Conservation (phyloP, 2,888 invertebrate genomes). For the Hyppa rectilinea region DNA sequence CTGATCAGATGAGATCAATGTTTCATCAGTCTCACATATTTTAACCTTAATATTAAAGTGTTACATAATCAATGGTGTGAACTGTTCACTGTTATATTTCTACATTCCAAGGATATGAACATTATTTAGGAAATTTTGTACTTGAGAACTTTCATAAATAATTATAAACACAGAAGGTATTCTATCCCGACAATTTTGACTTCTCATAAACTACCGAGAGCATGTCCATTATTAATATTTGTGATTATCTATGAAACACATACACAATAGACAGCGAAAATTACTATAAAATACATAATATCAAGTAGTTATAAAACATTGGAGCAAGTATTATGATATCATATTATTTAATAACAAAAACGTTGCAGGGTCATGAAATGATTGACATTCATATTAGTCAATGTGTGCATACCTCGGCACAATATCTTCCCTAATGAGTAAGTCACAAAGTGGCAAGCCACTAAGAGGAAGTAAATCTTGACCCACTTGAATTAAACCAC, state of each 20-base stretch:
- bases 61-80: conserved; percentile 43
- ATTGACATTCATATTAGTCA: conserved; percentile 89
- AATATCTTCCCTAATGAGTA: conserved; percentile 94
- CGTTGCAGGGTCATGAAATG: conserved; percentile 24
- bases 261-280: conserved; percentile 64
- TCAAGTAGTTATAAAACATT: conserved; percentile 60
- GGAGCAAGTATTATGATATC: conserved; percentile 58
- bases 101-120: conserved; percentile 12
- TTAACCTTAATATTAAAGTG: conserved; percentile 50
- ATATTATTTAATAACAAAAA: conserved; percentile 56
- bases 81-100: conserved; percentile 42
- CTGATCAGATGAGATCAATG: conserved; percentile 68
- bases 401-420: conserved; percentile 94
- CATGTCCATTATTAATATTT: conserved; percentile 17
- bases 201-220: conserved; percentile 17
- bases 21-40: conserved; percentile 67
- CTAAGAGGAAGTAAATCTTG: conserved; percentile 93
- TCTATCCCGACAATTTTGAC: conserved; percentile 16
- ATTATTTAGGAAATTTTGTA: conserved; percentile 54
- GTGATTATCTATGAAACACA: conserved; percentile 60
- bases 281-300: conserved; percentile 48
- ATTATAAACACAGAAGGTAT: conserved; percentile 27
- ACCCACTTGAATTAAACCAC: conserved; percentile 92
- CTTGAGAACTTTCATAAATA: conserved; percentile 51
- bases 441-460: conserved; percentile 94